Conservation (phyloP, 1,140 invertebrate species). For the Adoxophyes honmai region DNA sequence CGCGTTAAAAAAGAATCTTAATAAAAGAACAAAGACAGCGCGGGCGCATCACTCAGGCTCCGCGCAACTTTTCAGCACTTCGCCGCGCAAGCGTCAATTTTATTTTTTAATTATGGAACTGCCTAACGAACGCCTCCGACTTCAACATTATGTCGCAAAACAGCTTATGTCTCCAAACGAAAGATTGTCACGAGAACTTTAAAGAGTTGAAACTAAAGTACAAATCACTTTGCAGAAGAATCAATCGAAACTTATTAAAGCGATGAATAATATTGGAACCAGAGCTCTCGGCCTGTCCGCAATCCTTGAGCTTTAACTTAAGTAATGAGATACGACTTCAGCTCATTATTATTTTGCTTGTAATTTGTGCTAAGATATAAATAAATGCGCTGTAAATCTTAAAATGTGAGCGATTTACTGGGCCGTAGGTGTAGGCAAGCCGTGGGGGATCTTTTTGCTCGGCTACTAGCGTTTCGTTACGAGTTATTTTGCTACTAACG, state of each 20-base stretch:
- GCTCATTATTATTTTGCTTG: constrained; percentile 63
- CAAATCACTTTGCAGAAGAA: constrained; percentile 19
- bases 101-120: constrained; percentile 72
- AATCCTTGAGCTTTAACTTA: constrained; percentile 60
- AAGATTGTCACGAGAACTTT: constrained; percentile 13
- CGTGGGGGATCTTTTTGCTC: constrained; percentile 23
- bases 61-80: constrained; percentile 61
- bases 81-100: constrained; percentile 56
- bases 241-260: constrained; percentile 14
- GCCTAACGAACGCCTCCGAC: constrained; percentile 61
- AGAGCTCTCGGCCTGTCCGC: constrained; percentile 55
- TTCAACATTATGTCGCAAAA: constrained; percentile 17
- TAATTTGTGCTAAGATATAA: constrained; percentile 47
- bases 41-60: constrained; percentile 39
- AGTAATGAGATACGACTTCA: constrained; percentile 70
- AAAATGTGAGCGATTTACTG: constrained; percentile 41
- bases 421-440: constrained; percentile 22
- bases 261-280: constrained; percentile 33
- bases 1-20: constrained; percentile 14
- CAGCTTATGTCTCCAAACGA: constrained; percentile 9
- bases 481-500: constrained; percentile 12
- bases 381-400: constrained; percentile 47
- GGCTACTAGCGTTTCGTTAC: constrained; percentile 7
- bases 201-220: constrained; percentile 21
- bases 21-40: constrained; percentile 22